A percentile compares a stretch with the other conserved stretches of the same genome.
Evolutionary conservation across 2,113 vertebrate species (phyloP).

Genomic region (Acrocephalus arundinaceus): DNA sequence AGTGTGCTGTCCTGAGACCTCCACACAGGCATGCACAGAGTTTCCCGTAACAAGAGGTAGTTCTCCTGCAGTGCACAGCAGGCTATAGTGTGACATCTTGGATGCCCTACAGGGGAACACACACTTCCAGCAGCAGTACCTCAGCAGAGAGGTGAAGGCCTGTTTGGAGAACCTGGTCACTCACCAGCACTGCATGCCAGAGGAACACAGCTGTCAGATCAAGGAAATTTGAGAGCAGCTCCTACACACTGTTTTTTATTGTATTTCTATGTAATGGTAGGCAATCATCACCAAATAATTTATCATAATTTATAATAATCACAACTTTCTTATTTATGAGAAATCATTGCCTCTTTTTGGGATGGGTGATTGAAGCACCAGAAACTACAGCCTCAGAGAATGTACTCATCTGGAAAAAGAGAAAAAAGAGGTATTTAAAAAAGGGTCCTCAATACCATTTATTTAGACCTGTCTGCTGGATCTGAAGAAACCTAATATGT

Average conservation of each 20-base stretch:
- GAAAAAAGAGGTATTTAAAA: neutral
- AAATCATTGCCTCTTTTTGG: neutral
- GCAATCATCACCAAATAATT: neutral
- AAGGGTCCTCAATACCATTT: neutral
- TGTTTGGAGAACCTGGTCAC: neutral
- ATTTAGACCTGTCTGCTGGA: neutral
- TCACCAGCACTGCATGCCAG: neutral
- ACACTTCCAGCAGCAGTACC: neutral
- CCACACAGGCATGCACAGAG: neutral
- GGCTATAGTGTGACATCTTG: neutral
- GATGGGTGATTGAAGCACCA: neutral
- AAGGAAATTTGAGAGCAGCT: neutral
- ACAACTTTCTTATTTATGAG: neutral
- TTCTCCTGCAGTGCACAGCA: neutral
- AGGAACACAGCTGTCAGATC: neutral
- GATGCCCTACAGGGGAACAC: accelerated
- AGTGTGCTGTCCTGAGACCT: neutral
- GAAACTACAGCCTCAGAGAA: neutral
- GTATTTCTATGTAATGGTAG: neutral
- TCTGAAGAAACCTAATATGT: neutral
- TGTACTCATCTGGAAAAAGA: neutral
- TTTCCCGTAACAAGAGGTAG: neutral
- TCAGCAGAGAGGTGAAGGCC: neutral
- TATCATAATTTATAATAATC: neutral
- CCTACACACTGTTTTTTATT: neutral